phyloP scores from a whole-genome alignment of 2,888 invertebrate species.

The Alviniconcha strummeri region DNA sequence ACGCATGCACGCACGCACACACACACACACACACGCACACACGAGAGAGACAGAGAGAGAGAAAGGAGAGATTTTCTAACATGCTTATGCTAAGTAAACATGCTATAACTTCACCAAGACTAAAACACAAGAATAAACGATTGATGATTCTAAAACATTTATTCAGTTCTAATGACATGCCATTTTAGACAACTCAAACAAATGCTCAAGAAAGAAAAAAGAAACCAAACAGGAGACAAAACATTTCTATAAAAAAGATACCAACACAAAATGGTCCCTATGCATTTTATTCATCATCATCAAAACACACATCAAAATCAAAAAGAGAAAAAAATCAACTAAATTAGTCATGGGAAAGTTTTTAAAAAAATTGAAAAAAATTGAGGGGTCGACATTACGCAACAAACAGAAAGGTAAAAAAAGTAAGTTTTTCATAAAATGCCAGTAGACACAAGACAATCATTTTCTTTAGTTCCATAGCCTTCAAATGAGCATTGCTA shows the following conservation, averaged over 20 bases:
- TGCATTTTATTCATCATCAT: background rate
- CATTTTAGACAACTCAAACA: conserved; percentile 24
- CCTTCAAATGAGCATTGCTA: conserved; percentile 3
- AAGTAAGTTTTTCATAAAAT: background rate
- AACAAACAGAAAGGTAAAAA: conserved; percentile 9
- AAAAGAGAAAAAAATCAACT: background rate
- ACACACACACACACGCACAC: background rate
- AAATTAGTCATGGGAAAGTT: conserved; percentile 11
- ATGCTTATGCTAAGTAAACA: background rate
- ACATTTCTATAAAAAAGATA: conserved; percentile 4
- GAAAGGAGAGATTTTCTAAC: background rate
- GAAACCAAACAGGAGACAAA: conserved; percentile 5
- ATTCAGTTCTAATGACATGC: conserved; percentile 32
- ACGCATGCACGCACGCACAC: background rate
- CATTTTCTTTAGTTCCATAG: conserved; percentile 19
- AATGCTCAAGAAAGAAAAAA: background rate
- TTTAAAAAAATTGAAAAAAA: background rate
- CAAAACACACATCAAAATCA: background rate
- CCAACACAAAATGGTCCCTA: conserved; percentile 29
- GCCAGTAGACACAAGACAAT: background rate
- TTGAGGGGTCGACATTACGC: background rate
- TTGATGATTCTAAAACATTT: conserved; percentile 37
- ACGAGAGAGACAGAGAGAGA: conserved; percentile 16
- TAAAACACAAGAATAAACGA: no score
- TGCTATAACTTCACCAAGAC: background rate